A percentile compares a stretch with the other conserved stretches of the same genome.
These are phyloP conservation scores for Hedya salicella DNA, from an alignment of 2,888 invertebrate genomes.

Conservation along the genomic window DNA sequence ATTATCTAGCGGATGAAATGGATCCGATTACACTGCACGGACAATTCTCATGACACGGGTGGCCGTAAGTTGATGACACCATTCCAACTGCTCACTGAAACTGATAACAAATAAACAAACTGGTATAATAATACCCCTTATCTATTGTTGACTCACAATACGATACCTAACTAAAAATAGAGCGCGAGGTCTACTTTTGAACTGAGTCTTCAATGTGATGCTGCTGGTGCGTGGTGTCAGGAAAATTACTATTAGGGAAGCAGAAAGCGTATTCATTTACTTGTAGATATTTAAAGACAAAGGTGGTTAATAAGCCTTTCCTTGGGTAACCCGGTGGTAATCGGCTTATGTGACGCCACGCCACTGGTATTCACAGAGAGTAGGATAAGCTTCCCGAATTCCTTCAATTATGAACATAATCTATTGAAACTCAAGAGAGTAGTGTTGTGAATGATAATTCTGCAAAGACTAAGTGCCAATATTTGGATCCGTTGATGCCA, in stretches of 20 bases:
- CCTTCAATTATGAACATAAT: no score
- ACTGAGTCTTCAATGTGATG: not conserved
- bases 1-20: conserved; percentile 46
- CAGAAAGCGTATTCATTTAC: no score
- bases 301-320: no score
- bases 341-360: no score
- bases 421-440: no score
- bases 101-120: conserved; percentile 30
- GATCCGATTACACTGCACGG: conserved; percentile 39
- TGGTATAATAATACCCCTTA: conserved; percentile 2
- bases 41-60: conserved; percentile 38
- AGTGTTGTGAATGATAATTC: no score
- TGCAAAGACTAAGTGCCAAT: no score
- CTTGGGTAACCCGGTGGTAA: no score
- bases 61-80: conserved; percentile 37
- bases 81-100: conserved; percentile 24
- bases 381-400: no score
- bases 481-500: no score
- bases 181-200: not conserved
- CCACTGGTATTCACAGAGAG: no score
- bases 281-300: no score
- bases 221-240: not conserved
- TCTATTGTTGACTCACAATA: conserved; percentile 7
- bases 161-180: not conserved
- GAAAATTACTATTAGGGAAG: not conserved